A percentile compares a stretch with the other conserved stretches of the same genome.
These are phyloP conservation scores for Hirtodrosophila cameraria DNA, from an alignment of 2,888 invertebrate species.

Conservation along the genomic window DNA sequence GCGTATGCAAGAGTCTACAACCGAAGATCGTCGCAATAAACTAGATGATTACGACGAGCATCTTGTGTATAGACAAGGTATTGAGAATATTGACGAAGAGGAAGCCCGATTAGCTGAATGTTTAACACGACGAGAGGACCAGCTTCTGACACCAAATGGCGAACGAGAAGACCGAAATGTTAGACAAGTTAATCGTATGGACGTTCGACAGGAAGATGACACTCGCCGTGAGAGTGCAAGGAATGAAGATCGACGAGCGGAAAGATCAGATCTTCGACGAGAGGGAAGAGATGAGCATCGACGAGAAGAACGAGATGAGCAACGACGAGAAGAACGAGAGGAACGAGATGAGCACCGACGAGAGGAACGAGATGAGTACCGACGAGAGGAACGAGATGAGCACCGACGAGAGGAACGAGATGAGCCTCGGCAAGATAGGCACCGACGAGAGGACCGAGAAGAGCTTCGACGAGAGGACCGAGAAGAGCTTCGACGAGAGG, in stretches of 20 bases:
- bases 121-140: too few relatives aligned
- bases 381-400: neutral
- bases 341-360: neutral
- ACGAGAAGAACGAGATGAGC: too few relatives aligned
- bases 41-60: constrained; percentile 67
- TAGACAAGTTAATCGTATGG: too few relatives aligned
- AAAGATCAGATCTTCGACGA: neutral
- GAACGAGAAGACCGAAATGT: too few relatives aligned
- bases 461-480: neutral
- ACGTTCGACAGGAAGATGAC: too few relatives aligned
- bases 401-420: too few relatives aligned
- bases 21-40: constrained; percentile 12
- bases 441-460: too few relatives aligned
- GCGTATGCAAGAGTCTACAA: constrained; percentile 11
- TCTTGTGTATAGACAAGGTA: constrained; percentile 63
- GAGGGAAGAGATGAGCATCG: neutral
- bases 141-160: too few relatives aligned
- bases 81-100: too few relatives aligned
- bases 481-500: neutral
- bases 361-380: neutral
- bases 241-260: neutral
- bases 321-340: neutral
- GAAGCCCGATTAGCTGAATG: too few relatives aligned
- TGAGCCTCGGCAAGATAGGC: too few relatives aligned
- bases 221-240: neutral